Base-by-base conservation (phyloP, 2,113 vertebrate species). In the Astatoreochromis straeleni region DNA sequence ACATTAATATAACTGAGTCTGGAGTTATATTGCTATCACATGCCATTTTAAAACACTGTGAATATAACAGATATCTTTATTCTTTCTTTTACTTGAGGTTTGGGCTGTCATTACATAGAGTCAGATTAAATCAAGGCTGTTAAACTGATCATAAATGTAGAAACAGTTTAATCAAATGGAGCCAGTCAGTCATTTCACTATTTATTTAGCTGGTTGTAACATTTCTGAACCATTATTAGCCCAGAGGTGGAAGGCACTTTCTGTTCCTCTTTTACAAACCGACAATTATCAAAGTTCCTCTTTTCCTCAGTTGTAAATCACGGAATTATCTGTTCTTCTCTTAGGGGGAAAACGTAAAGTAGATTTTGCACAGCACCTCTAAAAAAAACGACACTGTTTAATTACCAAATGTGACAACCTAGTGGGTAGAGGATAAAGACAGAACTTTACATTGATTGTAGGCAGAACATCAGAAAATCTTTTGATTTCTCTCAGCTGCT, bases 261-360 rank as follows among this genome's bases (percentile, higher is more conserved):
- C 87, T 80, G 83, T 94, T 95, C 92, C 94, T 91, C 88, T 93
- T 95, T 93, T 80, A 24, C 54, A 89, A 95, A 94, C 93, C 1
- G 91, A 86, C 83, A 6, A 12, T 47, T 51, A 33, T 45, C 79
- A 10, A 5, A 93, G 6, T 95, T 95, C 94, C 95, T 87, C 89
- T 88, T 94, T 89, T 90, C 82, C 7, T 38, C 81, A 89, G 68
- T 85, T 21, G 81, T 82, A 79, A 92, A 87, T 80, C 65, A 21
- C 51, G 3, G 26, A 60, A 31, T 78, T 42, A 79, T 35, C 17
- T 10, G 38, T 9, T 38, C 8, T 85, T 80, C 31, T 81, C 65
- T 83, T 45, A 75, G 42, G 49, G 40, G 47, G 19, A 1, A 54
- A 11, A 53, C 33, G 53, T 16, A 5, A 33, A 83, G 73, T 29